Evolutionary conservation across 2,888 invertebrate genomes (phyloP), one percentile per base, ranked within the genome.

Genomic region (Catocala nupta): DNA sequence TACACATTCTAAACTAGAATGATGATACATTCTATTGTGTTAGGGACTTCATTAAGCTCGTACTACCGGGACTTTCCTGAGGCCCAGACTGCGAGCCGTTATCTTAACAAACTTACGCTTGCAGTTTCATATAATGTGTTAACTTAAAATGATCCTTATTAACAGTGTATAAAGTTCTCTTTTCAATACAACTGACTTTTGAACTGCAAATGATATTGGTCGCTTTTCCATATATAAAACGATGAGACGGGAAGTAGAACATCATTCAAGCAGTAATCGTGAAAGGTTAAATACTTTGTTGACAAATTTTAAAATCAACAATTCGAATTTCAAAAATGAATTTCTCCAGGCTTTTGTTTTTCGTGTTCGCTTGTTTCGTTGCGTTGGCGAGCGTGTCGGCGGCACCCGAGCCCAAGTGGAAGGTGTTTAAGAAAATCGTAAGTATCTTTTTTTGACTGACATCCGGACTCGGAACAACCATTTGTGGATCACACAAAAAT

Each of bases 371-470:
- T 59, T 73, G 75, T 51, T 52, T 73, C 48, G 39, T 80, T 56
- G 77, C 81, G n/a, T 42, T 81, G 49, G 63, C 66, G 5, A 55
- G 65, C 1, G 80, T 82, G 5, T 68, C 72, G 5, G 82, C 77
- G 5, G 80, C 82, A 6, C 85, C 85, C 2, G 78, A 77, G 47
- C 84, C 84, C 0, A 76, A 67, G 52, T 85, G 85, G 85, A 84
- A 85, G 66, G 64, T 81, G 0, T 84, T 84, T 48, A 82, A 83
- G 64, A 84, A 83, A 78, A 63, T 84, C 64, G 82, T 83, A 67
- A 73, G 73, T 44, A 11, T 51, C 5, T 34, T 34, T 34, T 34
- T n/a, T n/a, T n/a, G n/a, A n/a, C n/a, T n/a, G 4, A 25, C 25
- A 25, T 3, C 1, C 25, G 4, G 4, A 25, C 25, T 25, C 25